These are phyloP conservation scores for Condylostylus longicornis DNA, from an alignment of 1,140 invertebrate genomes.

Conservation along the genomic window DNA sequence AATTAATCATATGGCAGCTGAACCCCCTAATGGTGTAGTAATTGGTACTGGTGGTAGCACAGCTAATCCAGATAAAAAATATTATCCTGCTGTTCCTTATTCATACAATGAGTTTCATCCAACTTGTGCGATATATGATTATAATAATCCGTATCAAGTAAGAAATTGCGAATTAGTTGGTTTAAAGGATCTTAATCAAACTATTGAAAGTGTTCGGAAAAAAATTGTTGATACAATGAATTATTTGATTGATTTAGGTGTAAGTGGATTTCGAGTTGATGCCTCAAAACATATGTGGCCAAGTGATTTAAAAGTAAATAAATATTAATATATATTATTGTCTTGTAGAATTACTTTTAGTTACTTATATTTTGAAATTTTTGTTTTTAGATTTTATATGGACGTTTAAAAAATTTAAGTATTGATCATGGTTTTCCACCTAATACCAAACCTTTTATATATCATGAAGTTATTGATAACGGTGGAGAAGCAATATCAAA, in stretches of 20 bases:
- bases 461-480: constrained; percentile 71
- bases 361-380: no score
- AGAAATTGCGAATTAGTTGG: constrained; percentile 56
- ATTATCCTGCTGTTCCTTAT: constrained; percentile 46
- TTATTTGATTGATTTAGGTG: constrained; percentile 50
- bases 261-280: constrained; percentile 59
- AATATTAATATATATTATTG: neutral
- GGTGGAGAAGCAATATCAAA: constrained; percentile 33
- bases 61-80: constrained; percentile 33
- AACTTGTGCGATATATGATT: constrained; percentile 38
- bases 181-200: constrained; percentile 53
- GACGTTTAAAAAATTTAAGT: constrained; percentile 40
- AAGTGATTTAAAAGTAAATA: constrained; percentile 34
- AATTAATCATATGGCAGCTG: constrained; percentile 64
- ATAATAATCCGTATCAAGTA: constrained; percentile 41
- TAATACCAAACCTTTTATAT: constrained; percentile 48
- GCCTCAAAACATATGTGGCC: constrained; percentile 70
- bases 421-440: constrained; percentile 41
- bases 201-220: constrained; percentile 43
- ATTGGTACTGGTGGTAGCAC: constrained; percentile 42
- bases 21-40: constrained; percentile 14
- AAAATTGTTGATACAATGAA: constrained; percentile 54
- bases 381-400: constrained; percentile 16
- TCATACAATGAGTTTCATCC: constrained; percentile 39
- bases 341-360: no score